Evolutionary conservation across 2,797 vertebrate species (phyloP).

Genomic region (Pyrocephalus nanus): DNA sequence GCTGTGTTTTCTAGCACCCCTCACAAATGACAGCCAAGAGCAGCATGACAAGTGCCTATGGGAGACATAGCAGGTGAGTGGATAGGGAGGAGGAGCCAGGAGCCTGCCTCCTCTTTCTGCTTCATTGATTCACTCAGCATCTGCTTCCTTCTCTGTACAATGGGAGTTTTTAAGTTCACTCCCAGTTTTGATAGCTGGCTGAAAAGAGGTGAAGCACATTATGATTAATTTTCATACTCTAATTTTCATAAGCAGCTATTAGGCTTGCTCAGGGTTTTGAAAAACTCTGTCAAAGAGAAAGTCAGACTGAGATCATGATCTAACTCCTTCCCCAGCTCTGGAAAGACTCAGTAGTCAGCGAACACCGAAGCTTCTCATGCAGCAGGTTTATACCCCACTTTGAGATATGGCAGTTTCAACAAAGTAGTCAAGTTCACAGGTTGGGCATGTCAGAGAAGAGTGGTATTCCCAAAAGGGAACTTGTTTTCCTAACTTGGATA

Average conservation of each 20-base stretch:
- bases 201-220: conserved; percentile 10
- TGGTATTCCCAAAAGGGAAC: not conserved
- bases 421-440: not conserved
- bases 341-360: not conserved
- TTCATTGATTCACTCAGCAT: not conserved
- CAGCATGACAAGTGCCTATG: not conserved
- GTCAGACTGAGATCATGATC: conserved; percentile 23
- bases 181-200: conserved; percentile 33
- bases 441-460: not conserved
- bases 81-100: not conserved
- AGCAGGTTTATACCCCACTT: not conserved
- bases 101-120: not conserved
- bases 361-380: not conserved
- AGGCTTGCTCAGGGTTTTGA: conserved; percentile 14
- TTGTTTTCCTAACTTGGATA: conserved; percentile 23
- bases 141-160: not conserved
- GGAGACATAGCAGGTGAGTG: not conserved
- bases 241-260: conserved; percentile 36
- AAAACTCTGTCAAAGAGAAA: conserved; percentile 29
- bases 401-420: not conserved
- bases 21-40: not conserved
- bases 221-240: not conserved
- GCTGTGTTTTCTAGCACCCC: not conserved
- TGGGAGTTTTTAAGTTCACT: not conserved
- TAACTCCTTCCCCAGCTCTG: not conserved